A percentile compares a stretch with the other conserved stretches of the same genome.
phyloP scores from a whole-genome alignment of 2,888 invertebrate species.

The Lepidochrysops patricia region DNA sequence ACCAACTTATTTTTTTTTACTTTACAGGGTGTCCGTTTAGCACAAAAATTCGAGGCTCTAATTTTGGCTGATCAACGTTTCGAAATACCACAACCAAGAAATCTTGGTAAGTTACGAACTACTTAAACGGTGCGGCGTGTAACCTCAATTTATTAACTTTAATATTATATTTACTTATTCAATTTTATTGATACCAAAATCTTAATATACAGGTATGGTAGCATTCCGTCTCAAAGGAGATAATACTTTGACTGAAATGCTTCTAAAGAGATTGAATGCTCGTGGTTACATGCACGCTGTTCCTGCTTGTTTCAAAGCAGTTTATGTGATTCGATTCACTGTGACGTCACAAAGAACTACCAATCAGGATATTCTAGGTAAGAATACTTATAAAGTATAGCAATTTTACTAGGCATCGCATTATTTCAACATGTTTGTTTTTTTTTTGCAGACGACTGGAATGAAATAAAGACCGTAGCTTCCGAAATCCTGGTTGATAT shows the following conservation, averaged over 20 bases:
- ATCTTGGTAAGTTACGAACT: slow-evolving; percentile 79
- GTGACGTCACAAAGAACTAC: slow-evolving; percentile 92
- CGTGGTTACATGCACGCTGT: slow-evolving; percentile 94
- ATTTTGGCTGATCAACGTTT: slow-evolving; percentile 89
- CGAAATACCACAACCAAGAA: slow-evolving; percentile 90
- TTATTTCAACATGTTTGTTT: no score
- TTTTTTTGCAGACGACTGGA: slow-evolving; percentile 83
- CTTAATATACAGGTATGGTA: slow-evolving; percentile 79
- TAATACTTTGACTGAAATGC: slow-evolving; percentile 88
- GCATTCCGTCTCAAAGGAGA: slow-evolving; percentile 91
- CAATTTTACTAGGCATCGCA: not conserved
- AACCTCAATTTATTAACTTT: no score
- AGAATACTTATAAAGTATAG: slow-evolving; percentile 11
- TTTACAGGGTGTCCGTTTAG: slow-evolving; percentile 87
- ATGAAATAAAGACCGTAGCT: slow-evolving; percentile 84
- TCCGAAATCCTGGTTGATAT: slow-evolving; percentile 77
- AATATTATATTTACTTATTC: no score
- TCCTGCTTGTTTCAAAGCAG: slow-evolving; percentile 92
- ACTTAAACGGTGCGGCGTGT: no score
- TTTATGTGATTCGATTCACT: slow-evolving; percentile 94
- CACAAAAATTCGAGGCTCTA: slow-evolving; percentile 91
- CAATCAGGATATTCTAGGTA: slow-evolving; percentile 79
- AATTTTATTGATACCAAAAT: no score
- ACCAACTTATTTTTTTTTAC: no score
- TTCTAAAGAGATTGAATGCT: slow-evolving; percentile 90